phyloP scores from a whole-genome alignment of 2,888 invertebrate genomes.

The Coleophora flavipennella region DNA sequence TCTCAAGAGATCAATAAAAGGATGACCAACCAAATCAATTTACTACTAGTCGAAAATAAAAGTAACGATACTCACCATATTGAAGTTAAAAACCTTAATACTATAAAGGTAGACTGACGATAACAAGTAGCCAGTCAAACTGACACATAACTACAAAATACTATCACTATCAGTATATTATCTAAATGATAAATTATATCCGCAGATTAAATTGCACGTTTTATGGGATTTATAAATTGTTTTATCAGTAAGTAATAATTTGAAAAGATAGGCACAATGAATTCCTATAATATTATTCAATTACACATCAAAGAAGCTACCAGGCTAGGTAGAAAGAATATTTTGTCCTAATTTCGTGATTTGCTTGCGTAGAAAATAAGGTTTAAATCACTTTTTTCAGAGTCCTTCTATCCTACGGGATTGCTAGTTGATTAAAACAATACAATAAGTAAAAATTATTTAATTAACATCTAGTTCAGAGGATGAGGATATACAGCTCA shows the following conservation, averaged over 20 bases:
- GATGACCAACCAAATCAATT: too few relatives aligned
- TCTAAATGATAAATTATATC: conserved; percentile 48
- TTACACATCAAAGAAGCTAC: too few relatives aligned
- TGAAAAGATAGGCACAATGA: too few relatives aligned
- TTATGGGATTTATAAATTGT: conserved; percentile 15
- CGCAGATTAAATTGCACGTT: conserved; percentile 39
- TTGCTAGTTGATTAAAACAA: conserved; percentile 4
- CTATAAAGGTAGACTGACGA: conserved; percentile 33
- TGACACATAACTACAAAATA: conserved; percentile 34
- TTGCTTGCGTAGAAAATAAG: too few relatives aligned
- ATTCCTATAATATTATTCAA: too few relatives aligned
- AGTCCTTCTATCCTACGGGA: too few relatives aligned
- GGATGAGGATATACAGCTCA: conserved; percentile 19
- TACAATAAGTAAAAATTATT: conserved; percentile 33
- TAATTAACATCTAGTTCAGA: conserved; percentile 55
- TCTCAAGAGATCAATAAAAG: too few relatives aligned
- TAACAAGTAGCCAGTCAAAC: conserved; percentile 43
- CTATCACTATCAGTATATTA: conserved; percentile 34
- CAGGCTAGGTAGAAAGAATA: too few relatives aligned
- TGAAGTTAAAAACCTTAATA: conserved; percentile 5
- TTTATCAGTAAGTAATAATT: too few relatives aligned
- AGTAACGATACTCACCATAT: conserved; percentile 26
- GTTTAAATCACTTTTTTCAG: too few relatives aligned
- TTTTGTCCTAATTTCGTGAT: too few relatives aligned
- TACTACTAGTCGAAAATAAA: too few relatives aligned